These are phyloP conservation scores for Dasyprocta punctata DNA, from an alignment of 2,113 vertebrate species.

Conservation along the genomic window DNA sequence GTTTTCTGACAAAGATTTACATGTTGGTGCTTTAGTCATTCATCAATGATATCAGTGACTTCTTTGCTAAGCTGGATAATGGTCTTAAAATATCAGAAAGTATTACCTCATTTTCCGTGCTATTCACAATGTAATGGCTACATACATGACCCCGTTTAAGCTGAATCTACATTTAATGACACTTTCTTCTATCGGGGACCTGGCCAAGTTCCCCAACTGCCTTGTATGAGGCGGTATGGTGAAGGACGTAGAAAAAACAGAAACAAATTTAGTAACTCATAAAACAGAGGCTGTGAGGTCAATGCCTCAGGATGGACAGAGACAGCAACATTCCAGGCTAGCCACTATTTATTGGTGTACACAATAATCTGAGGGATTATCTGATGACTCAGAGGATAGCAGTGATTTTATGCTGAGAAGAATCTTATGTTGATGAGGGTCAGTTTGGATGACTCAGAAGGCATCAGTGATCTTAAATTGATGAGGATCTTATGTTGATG, in stretches of 20 bases:
- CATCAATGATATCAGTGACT: background rate
- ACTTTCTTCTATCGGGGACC: background rate
- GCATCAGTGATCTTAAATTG: background rate
- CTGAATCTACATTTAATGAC: background rate
- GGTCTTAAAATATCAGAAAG: background rate
- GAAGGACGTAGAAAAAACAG: background rate
- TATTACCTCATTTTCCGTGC: background rate
- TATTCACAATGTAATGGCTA: background rate
- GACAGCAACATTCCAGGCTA: background rate
- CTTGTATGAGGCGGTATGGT: background rate
- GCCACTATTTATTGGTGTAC: background rate
- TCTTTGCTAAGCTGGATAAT: background rate
- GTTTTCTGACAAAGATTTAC: background rate
- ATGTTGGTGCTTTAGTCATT: background rate
- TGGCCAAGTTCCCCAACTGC: background rate
- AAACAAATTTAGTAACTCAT: background rate
- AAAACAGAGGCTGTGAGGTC: background rate
- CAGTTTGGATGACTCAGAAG: background rate
- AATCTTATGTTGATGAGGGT: background rate
- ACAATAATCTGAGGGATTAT: background rate
- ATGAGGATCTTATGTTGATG: background rate
- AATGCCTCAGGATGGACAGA: background rate
- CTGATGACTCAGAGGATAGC: background rate
- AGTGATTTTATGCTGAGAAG: background rate
- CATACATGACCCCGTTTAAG: background rate